Evolutionary conservation across 1,140 invertebrate genomes (phyloP).

Genomic region (Dreissena rostriformis): DNA sequence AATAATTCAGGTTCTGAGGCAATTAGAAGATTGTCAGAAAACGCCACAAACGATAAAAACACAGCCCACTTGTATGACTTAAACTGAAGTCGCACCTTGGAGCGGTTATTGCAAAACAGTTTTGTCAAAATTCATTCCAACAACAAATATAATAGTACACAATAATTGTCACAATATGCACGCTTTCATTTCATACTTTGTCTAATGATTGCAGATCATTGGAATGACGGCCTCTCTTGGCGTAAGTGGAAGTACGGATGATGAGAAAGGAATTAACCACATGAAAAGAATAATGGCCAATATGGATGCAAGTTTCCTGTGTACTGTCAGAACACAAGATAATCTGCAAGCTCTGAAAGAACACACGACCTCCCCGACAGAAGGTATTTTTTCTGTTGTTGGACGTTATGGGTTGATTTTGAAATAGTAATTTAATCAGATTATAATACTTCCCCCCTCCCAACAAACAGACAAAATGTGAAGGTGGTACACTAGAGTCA

Average conservation of each 20-base stretch:
- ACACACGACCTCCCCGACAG: conserved; percentile 37
- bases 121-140: too few relatives aligned
- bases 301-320: conserved; percentile 51
- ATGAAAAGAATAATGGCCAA: conserved; percentile 48
- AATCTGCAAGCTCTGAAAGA: conserved; percentile 13
- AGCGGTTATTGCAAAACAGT: too few relatives aligned
- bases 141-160: too few relatives aligned
- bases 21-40: too few relatives aligned
- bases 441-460: too few relatives aligned
- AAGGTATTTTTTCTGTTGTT: conserved; percentile 7
- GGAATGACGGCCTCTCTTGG: conserved; percentile 57
- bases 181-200: too few relatives aligned
- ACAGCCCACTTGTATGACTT: too few relatives aligned
- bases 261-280: conserved; percentile 21
- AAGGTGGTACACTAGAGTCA: background rate
- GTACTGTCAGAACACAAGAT: conserved; percentile 41
- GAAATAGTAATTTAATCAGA: background rate
- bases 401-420: background rate
- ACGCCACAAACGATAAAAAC: too few relatives aligned
- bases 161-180: too few relatives aligned
- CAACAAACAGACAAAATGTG: too few relatives aligned
- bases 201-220: conserved; percentile 30
- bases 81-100: too few relatives aligned
- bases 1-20: too few relatives aligned
- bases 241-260: conserved; percentile 22